Evolutionary conservation across 1,140 invertebrate species (phyloP).

Genomic region (Metaphire vulgaris): DNA sequence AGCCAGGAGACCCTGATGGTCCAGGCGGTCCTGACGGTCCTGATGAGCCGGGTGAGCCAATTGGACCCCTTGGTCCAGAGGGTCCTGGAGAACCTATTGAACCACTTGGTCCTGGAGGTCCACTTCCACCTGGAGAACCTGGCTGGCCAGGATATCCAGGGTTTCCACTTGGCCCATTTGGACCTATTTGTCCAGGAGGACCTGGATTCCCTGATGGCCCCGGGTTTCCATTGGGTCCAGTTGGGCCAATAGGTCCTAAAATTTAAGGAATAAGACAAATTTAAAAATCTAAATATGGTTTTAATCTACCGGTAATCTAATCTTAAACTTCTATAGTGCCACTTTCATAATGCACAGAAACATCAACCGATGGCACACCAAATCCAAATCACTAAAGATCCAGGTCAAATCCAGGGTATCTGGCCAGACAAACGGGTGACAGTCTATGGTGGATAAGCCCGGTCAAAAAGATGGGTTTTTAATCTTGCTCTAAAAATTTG

Average conservation of each 20-base stretch:
- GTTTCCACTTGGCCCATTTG: not conserved
- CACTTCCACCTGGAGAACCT: conserved; percentile 7
- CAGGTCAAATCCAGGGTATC: no score
- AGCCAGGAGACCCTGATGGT: not conserved
- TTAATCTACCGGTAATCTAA: no score
- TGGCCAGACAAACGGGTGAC: no score
- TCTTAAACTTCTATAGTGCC: no score
- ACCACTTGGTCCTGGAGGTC: conserved; percentile 6
- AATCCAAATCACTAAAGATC: no score
- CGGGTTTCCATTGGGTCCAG: not conserved
- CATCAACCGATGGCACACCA: no score
- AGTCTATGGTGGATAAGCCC: no score
- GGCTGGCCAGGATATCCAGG: conserved; percentile 10
- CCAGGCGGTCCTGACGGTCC: conserved; percentile 6
- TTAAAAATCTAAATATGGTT: no score
- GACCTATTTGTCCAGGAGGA: conserved; percentile 16
- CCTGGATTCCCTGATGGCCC: conserved; percentile 1
- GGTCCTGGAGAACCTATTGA: not conserved
- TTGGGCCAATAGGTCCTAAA: conserved; percentile 15
- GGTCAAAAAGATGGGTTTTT: no score
- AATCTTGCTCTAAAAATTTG: no score
- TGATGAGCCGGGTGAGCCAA: conserved; percentile 1
- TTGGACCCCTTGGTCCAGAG: not conserved
- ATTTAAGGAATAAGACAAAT: not conserved
- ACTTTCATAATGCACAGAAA: no score